Conservation (phyloP, 2,113 vertebrate genomes). For the Chitala chitala region DNA sequence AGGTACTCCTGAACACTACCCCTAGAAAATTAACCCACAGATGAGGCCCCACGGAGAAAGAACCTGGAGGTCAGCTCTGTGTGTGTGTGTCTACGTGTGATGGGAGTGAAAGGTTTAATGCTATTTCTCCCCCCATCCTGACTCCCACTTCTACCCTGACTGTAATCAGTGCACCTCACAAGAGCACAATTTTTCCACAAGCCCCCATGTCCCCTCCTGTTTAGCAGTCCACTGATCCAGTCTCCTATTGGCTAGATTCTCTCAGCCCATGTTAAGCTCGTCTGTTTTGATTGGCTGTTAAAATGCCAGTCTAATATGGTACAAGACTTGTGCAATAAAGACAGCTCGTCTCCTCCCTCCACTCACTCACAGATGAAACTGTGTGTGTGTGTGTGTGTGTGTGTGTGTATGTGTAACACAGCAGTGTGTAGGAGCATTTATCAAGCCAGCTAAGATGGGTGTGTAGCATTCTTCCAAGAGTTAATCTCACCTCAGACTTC, state of each 20-base stretch:
- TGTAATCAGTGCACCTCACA: not conserved
- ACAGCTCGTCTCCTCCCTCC: not conserved
- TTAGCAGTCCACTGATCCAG: not conserved
- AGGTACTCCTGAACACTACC: too few species aligned
- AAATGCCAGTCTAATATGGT: not conserved
- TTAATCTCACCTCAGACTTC: slow-evolving; percentile 5
- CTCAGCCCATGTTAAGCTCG: slow-evolving; percentile 1
- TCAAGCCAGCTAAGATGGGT: not conserved
- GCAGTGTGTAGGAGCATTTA: too few species aligned
- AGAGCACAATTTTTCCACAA: not conserved
- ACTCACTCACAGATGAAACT: too few species aligned
- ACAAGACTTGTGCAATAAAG: not conserved
- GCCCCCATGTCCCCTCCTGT: not conserved
- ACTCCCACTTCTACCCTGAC: not conserved
- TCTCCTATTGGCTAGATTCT: slow-evolving; percentile 13
- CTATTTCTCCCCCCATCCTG: not conserved
- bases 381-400: too few species aligned
- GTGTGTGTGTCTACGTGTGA: not conserved
- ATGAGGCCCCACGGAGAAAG: not conserved
- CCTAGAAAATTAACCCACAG: not conserved
- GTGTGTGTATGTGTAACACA: too few species aligned
- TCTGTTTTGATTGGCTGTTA: slow-evolving; percentile 1
- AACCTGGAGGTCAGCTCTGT: not conserved
- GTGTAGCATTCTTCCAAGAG: not conserved
- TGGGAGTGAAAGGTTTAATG: slow-evolving; percentile 1